Conservation (phyloP, 1,140 invertebrate genomes). For the Triops cancriformis region DNA sequence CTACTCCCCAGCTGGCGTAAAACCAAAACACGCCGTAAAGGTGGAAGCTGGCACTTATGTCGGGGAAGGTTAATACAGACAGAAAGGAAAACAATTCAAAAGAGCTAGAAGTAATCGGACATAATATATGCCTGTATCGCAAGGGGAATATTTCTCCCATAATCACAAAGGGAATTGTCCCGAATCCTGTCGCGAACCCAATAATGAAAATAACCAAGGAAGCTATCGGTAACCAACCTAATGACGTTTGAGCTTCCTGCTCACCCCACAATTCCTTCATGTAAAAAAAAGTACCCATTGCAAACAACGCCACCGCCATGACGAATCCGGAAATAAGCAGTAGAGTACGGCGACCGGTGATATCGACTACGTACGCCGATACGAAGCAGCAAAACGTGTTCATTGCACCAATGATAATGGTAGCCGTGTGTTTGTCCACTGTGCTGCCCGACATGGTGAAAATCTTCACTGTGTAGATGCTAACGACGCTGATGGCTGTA, state of each 20-base stretch:
- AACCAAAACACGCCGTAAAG: conserved; percentile 35
- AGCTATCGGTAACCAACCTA: conserved; percentile 60
- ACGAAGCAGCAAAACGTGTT: conserved; percentile 46
- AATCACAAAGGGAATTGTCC: conserved; percentile 71
- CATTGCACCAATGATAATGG: too few relatives aligned
- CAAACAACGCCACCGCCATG: conserved; percentile 22
- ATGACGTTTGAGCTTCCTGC: background rate
- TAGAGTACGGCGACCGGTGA: background rate
- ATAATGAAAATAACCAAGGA: conserved; percentile 64
- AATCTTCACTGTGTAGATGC: too few relatives aligned
- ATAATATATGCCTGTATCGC: background rate
- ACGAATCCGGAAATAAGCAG: background rate
- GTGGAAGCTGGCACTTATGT: background rate
- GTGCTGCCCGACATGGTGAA: too few relatives aligned
- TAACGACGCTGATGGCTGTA: too few relatives aligned
- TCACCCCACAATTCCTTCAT: conserved; percentile 27
- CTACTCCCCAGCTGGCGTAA: conserved; percentile 45
- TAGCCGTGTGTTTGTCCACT: too few relatives aligned
- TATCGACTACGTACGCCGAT: conserved; percentile 48
- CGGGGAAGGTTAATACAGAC: background rate
- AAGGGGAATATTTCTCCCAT: conserved; percentile 37
- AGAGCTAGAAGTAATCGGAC: background rate
- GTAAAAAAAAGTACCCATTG: conserved; percentile 34
- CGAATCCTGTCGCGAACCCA: conserved; percentile 63
- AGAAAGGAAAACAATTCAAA: background rate